These are phyloP conservation scores for Macrotrachela quadricornifera DNA, from an alignment of 1,140 invertebrate genomes.

Conservation along the genomic window DNA sequence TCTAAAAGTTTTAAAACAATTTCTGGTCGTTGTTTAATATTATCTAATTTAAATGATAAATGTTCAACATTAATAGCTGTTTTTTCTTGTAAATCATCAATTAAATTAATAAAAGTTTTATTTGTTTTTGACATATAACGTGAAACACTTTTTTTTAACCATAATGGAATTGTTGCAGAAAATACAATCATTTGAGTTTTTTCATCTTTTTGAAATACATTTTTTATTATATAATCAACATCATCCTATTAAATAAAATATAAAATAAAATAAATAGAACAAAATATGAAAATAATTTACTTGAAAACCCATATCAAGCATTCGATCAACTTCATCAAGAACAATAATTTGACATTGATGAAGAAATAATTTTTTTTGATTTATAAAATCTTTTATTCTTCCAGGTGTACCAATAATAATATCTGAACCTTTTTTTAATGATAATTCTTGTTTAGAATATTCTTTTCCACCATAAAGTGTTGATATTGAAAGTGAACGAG, in stretches of 20 bases:
- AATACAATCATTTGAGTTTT: conserved; percentile 8
- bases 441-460: not conserved
- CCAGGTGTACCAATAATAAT: conserved; percentile 4
- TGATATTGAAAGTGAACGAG: not conserved
- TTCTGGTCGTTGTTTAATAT: conserved; percentile 12
- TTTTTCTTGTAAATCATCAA: conserved; percentile 15
- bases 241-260: not conserved
- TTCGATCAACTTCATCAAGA: conserved; percentile 6
- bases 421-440: not conserved
- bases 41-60: conserved; percentile 11
- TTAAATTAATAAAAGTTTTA: conserved; percentile 14
- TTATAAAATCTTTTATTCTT: conserved; percentile 3
- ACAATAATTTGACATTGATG: conserved; percentile 4
- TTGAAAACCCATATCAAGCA: not conserved
- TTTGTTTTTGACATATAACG: conserved; percentile 19
- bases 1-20: conserved; percentile 19
- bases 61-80: conserved; percentile 24
- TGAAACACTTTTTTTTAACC: conserved; percentile 21
- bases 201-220: no score
- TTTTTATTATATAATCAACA: not conserved
- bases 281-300: not conserved
- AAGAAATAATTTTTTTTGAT: conserved; percentile 2
- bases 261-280: not conserved
- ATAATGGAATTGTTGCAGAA: conserved; percentile 14
- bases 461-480: conserved; percentile 2